phyloP scores from a whole-genome alignment of 2,888 invertebrate species.

The Neocrepidodera transversa region DNA sequence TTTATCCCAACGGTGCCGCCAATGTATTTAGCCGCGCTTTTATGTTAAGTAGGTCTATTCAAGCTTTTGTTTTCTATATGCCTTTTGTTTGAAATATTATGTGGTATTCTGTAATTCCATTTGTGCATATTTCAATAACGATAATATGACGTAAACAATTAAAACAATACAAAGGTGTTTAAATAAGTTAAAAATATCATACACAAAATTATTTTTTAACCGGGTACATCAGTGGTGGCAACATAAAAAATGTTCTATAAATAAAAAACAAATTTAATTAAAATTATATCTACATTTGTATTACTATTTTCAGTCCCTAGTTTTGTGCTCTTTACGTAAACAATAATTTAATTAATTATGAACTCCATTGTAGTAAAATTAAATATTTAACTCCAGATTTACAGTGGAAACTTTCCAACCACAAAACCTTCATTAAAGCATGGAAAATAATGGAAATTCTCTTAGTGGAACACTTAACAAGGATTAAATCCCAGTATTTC shows the following conservation, averaged over 20 bases:
- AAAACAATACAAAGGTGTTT: too few species aligned
- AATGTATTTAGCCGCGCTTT: neutral
- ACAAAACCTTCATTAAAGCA: neutral
- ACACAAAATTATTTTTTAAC: too few species aligned
- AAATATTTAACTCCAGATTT: neutral
- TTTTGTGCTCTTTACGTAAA: too few species aligned
- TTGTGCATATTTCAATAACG: neutral
- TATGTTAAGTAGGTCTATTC: neutral
- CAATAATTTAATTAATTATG: too few species aligned
- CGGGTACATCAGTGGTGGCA: too few species aligned
- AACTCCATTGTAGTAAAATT: too few species aligned
- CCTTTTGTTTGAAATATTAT: conserved; percentile 6
- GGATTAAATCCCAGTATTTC: neutral
- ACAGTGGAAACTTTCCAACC: neutral
- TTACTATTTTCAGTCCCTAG: too few species aligned
- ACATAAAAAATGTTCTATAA: too few species aligned
- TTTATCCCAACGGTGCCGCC: too few species aligned
- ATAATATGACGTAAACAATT: conserved; percentile 3
- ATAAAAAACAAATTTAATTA: too few species aligned
- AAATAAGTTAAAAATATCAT: too few species aligned
- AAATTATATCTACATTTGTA: too few species aligned
- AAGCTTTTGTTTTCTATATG: conserved; percentile 13
- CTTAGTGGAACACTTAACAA: neutral
- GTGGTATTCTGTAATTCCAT: conserved; percentile 10
- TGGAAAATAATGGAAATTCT: neutral